Evolutionary conservation across 2,888 invertebrate species (phyloP), one percentile per base, ranked within the genome.

Genomic region (Brachypalpus laphriformis): DNA sequence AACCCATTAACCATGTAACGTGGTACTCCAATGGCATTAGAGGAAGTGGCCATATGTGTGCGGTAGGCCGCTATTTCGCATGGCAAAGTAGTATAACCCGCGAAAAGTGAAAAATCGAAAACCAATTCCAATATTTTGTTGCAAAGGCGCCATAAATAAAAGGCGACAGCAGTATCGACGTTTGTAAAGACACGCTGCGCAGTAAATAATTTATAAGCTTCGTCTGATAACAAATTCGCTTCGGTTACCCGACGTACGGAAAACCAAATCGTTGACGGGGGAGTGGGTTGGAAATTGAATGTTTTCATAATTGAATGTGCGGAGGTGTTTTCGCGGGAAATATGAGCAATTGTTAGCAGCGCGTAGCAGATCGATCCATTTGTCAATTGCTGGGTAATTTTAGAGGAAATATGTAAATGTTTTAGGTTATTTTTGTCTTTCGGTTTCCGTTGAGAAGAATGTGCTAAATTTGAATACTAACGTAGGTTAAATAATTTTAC

Each of bases 81-180:
- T 25, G 42, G 63, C 40, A 47, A 40, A 59, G 49, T 72, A 47
- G 16, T 45, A 31, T 66, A 57, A 59, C 72, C 63, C 61, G 63
- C 78, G 78, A 78, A 74, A 80, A 47, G 70, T 85, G 70, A 80
- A 80, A 80, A 81, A 81, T 82, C 59, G 77, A 74, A 78, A 83
- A 70, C 72, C 80, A 59, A 83, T 74, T 74, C 70, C 74, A 80
- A 83, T 80, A 83, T 74, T 74, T 78, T 57, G 63, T 31, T 65
- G 18, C 45, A 45, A 45, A 70, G 37, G 59, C 63, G 70, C 70
- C 70, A 75, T 83, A 74, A 83, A 83, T 83, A 83, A 83, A 49
- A 72, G 59, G 42, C 34, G 42, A 56, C 63, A 61, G 31, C 47
- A 8, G 42, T 54, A 61, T 31, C 51, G 11, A 45, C 14, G 45